Evolutionary conservation across 2,888 invertebrate genomes (phyloP).

Genomic region (Azorinus chamasolen): DNA sequence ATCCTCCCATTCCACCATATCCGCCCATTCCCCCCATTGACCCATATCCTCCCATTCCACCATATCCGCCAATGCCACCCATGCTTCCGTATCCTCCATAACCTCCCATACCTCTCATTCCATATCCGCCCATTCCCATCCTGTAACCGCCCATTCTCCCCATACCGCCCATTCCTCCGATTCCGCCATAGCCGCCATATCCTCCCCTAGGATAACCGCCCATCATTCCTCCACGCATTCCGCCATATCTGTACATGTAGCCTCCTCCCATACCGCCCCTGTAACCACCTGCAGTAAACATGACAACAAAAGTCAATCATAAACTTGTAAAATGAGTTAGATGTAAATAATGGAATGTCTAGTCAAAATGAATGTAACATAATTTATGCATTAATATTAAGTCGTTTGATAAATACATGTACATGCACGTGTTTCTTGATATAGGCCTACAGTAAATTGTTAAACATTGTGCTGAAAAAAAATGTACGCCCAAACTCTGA

Average conservation of each 20-base stretch:
- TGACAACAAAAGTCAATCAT: too few species aligned
- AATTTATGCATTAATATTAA: too few species aligned
- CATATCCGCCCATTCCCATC: neutral
- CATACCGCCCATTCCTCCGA: constrained; percentile 5
- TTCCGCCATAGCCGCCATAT: neutral
- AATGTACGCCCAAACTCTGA: too few species aligned
- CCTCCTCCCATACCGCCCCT: too few species aligned
- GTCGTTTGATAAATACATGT: too few species aligned
- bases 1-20: constrained; percentile 3
- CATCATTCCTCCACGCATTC: constrained; percentile 10
- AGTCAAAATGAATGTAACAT: too few species aligned
- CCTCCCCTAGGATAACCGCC: constrained; percentile 2
- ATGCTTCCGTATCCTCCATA: neutral
- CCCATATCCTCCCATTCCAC: neutral
- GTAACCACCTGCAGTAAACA: too few species aligned
- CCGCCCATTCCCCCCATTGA: constrained; percentile 4
- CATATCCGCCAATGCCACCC: constrained; percentile 16
- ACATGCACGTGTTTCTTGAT: too few species aligned
- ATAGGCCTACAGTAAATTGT: too few species aligned
- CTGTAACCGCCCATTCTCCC: neutral
- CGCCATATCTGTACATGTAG: constrained; percentile 4
- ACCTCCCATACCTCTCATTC: neutral
- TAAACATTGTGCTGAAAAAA: too few species aligned
- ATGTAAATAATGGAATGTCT: too few species aligned
- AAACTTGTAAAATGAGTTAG: too few species aligned